Percentiles rank a stretch among this genome's conserved stretches.
Evolutionary conservation across 1,140 invertebrate genomes (phyloP).

Genomic region (Drosophila kikkawai): DNA sequence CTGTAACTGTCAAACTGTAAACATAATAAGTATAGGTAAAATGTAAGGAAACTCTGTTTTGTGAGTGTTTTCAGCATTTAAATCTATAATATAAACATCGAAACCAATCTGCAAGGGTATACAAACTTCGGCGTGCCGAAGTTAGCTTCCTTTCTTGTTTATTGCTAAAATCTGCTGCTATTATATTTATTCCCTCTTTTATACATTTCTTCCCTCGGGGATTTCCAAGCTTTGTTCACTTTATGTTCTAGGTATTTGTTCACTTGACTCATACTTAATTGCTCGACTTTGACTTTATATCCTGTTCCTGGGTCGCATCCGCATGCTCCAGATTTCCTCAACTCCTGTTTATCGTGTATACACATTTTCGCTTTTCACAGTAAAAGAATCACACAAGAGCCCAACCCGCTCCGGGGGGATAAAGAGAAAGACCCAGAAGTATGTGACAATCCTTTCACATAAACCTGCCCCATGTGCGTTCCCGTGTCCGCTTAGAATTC

Average conservation of each 20-base stretch:
- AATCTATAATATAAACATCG: too few species aligned
- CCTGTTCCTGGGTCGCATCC: slow-evolving; percentile 12
- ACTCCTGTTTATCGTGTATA: slow-evolving; percentile 12
- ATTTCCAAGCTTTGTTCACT: neutral
- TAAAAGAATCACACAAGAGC: neutral
- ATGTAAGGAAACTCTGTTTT: too few species aligned
- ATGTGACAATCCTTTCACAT: slow-evolving; percentile 31
- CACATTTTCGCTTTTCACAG: slow-evolving; percentile 31
- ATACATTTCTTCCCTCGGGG: neutral
- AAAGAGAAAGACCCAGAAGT: slow-evolving; percentile 1
- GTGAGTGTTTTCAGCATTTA: too few species aligned
- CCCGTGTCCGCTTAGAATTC: slow-evolving; percentile 17
- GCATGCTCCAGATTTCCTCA: slow-evolving; percentile 10
- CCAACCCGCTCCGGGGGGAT: neutral
- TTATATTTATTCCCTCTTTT: neutral
- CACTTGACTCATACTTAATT: neutral
- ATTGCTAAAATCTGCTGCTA: neutral
- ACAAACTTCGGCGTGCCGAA: too few species aligned
- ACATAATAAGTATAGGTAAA: too few species aligned
- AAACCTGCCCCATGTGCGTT: slow-evolving; percentile 7
- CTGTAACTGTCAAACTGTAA: too few species aligned
- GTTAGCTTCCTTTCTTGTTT: too few species aligned
- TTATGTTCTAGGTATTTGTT: neutral
- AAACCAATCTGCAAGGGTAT: too few species aligned
- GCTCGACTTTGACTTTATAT: slow-evolving; percentile 24